Base-by-base conservation (phyloP, 2,888 invertebrate species). In the Sarcophaga variegata region DNA sequence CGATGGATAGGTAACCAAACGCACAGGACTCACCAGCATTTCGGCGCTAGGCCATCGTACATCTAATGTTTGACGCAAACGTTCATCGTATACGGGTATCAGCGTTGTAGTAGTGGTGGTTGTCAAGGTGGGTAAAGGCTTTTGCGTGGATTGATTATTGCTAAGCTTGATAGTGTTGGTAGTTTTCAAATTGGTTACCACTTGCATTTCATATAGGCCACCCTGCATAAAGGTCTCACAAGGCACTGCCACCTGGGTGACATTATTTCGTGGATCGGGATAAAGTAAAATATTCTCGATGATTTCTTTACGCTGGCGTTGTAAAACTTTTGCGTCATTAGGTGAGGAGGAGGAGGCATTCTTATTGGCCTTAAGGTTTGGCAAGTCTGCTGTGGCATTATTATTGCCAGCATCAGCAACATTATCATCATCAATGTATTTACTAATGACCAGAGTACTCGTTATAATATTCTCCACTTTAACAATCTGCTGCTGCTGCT, bases 41-140 rank as follows among this genome's bases (percentile, higher is more conserved):
- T 95, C 95, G 1, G 97, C 96, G 83, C 95, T 94, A 8, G 97
- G 97, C 97, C 97, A 97, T 93, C 96, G 95, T 8, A 97, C 97
- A 90, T 97, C 97, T 90, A 97, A 94, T 83, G 95, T 93, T 83
- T 94, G 93, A 70, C 91, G 89, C 59, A 93, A 84, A 4, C 93
- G 91, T 89, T 93, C 93, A 86, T 93, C 93, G 75, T 89, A 89
- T 0, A 88, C 75, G 0, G 92, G 92, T 90, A 92, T 91, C 47
- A 92, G 81, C 0, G 92, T 90, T 12, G 89, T 92, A 6, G 92
- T 92, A 20, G 90, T 92, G 64, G 90, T 71, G 4, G 89, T 88
- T 6, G 88, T 86, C 79, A 84, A 82, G 49, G 84, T 82, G 72
- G 85, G 70, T 49, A 79, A 66, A 3, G 81, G 45, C 6, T 80